A percentile compares a stretch with the other conserved stretches of the same genome.
These are phyloP conservation scores for Parasteatoda tepidariorum DNA, from an alignment of 1,140 invertebrate species.

Conservation along the genomic window DNA sequence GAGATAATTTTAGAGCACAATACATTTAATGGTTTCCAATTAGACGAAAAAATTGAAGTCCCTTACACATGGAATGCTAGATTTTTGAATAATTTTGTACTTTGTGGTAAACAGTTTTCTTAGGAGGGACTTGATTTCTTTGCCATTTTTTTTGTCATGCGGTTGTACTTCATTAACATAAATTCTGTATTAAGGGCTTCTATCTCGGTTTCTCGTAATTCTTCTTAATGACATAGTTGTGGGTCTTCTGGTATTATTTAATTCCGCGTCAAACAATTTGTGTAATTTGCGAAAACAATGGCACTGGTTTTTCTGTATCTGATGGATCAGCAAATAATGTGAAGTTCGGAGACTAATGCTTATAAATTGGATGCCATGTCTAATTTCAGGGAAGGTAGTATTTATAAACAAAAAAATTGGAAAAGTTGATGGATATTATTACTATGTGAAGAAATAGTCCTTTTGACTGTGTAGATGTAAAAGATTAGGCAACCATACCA, in stretches of 20 bases:
- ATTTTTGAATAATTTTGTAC: conserved; percentile 39
- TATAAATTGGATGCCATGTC: background rate
- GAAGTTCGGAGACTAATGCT: background rate
- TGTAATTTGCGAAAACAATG: conserved; percentile 43
- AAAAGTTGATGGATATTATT: too few species aligned
- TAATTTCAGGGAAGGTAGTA: background rate
- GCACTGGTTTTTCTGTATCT: background rate
- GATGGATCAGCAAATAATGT: background rate
- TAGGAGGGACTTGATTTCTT: background rate
- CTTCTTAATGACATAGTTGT: conserved; percentile 11
- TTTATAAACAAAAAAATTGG: too few species aligned
- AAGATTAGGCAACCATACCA: too few species aligned
- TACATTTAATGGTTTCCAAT: conserved; percentile 26
- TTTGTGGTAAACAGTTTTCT: conserved; percentile 38
- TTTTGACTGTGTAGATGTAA: too few species aligned
- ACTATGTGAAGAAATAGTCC: background rate
- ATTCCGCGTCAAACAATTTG: conserved; percentile 6
- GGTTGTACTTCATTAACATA: conserved; percentile 41
- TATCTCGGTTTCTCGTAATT: background rate
- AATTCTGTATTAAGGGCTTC: conserved; percentile 12
- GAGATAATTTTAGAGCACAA: background rate
- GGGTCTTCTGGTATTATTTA: background rate
- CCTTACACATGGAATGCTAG: background rate
- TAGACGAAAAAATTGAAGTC: background rate
- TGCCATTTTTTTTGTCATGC: conserved; percentile 3